Base-by-base conservation (phyloP, 2,797 vertebrate species). In the Ficedula albicollis region DNA sequence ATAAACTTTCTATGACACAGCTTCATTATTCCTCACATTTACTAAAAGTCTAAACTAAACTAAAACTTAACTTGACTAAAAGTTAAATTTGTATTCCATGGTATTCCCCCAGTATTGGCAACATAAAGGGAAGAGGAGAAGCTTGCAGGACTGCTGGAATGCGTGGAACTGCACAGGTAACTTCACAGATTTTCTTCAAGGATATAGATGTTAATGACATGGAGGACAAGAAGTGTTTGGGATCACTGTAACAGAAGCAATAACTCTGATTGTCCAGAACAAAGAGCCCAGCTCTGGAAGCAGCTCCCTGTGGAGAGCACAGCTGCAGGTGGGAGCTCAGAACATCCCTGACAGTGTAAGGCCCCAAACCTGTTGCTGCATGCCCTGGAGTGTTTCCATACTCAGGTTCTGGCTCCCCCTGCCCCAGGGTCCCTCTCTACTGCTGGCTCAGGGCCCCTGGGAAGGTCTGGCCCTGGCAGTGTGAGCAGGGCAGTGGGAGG, bases 391-490 rank as follows among this genome's bases (percentile, higher is more conserved):
- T 4, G 0, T 11, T 39, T 16, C 75, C 49, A 29, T 0, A 1
- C 3, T 30, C 27, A 9, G 0, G 0, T 2, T 51, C 83, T 13
- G 1, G n/a, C 48, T 62, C 44, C 13, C 14, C 21, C 13, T 60
- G 66, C 46, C 56, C 56, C 3, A 6, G 6, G 44, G 20, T 44
- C 20, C 19, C 20, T 21, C 20, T 20, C 43, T 44, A 44, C 46
- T 0, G 0, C 52, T 0, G 9, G 48, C 55, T 41, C 60, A 46
- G 1, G 36, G 13, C 15, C 8, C 56, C 9, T 2, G 1, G 43
- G 0, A 2, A 1, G 30, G 9, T 3, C 20, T 4, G 22, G 32
- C 30, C 56, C 30, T 3, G 9, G 75, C 59, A 60, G 56, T 0
- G 15, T 0, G 8, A 2, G 38, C 36, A 8, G 63, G 49, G 43